These are phyloP conservation scores for Lamellibrachia columna DNA, from an alignment of 2,888 invertebrate genomes.

Conservation along the genomic window DNA sequence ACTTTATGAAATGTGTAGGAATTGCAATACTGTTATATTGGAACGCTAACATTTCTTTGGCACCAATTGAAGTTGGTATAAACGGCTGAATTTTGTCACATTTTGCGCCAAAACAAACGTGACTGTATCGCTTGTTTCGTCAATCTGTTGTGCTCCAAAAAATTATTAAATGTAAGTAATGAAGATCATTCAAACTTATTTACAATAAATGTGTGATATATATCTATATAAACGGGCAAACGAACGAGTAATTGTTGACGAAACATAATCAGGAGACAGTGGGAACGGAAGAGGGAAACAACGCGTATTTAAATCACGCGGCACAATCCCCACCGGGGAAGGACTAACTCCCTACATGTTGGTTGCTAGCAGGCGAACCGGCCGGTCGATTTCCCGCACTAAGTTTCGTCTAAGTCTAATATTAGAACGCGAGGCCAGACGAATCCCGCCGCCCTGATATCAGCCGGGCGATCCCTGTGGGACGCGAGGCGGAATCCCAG, in stretches of 20 bases:
- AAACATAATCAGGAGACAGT: not conserved
- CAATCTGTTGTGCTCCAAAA: not conserved
- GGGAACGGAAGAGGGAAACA: not conserved
- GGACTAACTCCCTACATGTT: not conserved
- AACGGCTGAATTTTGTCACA: not conserved
- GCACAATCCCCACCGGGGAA: not conserved
- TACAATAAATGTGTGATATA: not conserved
- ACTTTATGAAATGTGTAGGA: not conserved
- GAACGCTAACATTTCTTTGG: not conserved
- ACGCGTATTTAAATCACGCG: no score
- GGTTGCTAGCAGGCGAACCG: not conserved
- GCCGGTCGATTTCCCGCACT: not conserved
- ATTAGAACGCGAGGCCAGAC: not conserved
- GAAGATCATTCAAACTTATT: not conserved
- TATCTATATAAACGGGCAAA: not conserved
- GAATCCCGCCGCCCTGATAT: not conserved
- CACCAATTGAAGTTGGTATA: not conserved
- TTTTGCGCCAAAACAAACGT: not conserved
- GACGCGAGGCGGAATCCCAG: not conserved
- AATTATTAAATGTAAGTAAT: not conserved
- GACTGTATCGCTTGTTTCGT: not conserved
- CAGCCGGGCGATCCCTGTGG: not conserved
- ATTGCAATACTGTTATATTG: not conserved
- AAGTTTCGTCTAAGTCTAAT: not conserved
- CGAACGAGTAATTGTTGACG: not conserved